Evolutionary conservation across 2,797 vertebrate species (phyloP).

Genomic region (Sandelia bainsii): DNA sequence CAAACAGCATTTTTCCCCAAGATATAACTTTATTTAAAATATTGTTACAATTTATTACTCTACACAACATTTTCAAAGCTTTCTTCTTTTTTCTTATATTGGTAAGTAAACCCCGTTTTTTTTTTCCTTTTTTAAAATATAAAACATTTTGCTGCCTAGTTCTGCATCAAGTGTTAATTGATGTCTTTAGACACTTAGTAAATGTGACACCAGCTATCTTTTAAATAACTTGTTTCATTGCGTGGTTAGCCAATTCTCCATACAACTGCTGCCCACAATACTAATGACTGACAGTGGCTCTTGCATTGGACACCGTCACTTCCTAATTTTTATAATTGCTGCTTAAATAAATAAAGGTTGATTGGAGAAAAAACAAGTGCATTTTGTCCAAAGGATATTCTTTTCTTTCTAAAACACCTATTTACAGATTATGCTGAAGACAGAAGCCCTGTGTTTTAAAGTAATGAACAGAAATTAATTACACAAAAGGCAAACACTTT

Average conservation of each 20-base stretch:
- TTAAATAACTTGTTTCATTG: conserved; percentile 47
- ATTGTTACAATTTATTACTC: conserved; percentile 99
- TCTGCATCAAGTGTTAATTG: conserved; percentile 73
- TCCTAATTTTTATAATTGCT: conserved; percentile 63
- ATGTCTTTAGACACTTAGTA: conserved; percentile 72
- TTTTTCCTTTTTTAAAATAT: conserved; percentile 70
- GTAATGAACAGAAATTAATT: conserved; percentile 58
- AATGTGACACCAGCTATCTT: conserved; percentile 58
- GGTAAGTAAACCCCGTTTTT: conserved; percentile 83
- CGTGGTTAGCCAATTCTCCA: conserved; percentile 47
- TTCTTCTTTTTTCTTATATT: conserved; percentile 75
- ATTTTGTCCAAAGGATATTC: conserved; percentile 77
- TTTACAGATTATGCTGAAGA: conserved; percentile 78
- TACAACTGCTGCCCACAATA: conserved; percentile 33
- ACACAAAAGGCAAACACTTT: conserved; percentile 65
- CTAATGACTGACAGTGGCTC: conserved; percentile 52
- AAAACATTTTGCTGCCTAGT: conserved; percentile 76
- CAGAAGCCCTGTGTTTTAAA: conserved; percentile 55
- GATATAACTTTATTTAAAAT: conserved; percentile 99
- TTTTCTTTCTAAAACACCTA: conserved; percentile 75
- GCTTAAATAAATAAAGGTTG: conserved; percentile 83
- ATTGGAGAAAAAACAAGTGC: conserved; percentile 77
- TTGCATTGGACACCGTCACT: conserved; percentile 50
- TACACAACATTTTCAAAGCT: conserved; percentile 90
- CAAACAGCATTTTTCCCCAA: conserved; percentile 79